phyloP scores from a whole-genome alignment of 1,140 invertebrate genomes.

The Phymastichus coffea region DNA sequence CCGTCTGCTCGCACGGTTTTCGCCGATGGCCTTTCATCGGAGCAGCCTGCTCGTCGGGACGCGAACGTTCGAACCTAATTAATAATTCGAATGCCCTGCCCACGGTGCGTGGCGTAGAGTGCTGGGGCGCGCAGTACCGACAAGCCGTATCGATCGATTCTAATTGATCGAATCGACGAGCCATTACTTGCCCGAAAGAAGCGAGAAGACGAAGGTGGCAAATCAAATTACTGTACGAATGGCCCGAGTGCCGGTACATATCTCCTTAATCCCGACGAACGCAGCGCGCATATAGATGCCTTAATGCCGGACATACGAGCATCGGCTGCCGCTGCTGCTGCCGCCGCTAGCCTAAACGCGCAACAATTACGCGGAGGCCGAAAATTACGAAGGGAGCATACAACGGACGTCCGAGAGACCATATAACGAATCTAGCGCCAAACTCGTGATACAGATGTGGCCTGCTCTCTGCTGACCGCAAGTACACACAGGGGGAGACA shows the following conservation, averaged over 20 bases:
- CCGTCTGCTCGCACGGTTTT: too few species aligned
- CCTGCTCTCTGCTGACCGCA: not conserved
- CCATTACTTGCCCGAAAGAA: too few species aligned
- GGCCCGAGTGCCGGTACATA: too few species aligned
- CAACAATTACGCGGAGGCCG: constrained; percentile 17
- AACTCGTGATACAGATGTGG: not conserved
- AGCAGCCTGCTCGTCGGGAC: too few species aligned
- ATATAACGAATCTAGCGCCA: constrained; percentile 9
- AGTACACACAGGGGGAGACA: not conserved
- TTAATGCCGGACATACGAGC: not conserved
- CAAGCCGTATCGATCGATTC: constrained; percentile 14
- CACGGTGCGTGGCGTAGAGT: constrained; percentile 27
- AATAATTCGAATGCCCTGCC: constrained; percentile 6
- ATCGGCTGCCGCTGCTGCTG: too few species aligned
- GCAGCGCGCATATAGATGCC: not conserved
- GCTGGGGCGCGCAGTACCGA: constrained; percentile 20
- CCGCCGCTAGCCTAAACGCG: too few species aligned
- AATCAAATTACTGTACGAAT: not conserved
- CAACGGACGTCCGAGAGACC: not conserved
- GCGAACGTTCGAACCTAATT: constrained; percentile 22
- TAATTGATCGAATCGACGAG: not conserved
- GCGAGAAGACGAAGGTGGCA: too few species aligned
- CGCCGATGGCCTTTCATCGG: too few species aligned
- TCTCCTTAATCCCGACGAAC: constrained; percentile 18
- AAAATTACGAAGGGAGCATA: constrained; percentile 17